Base-by-base conservation (phyloP, 2,888 invertebrate genomes). In the Nephrocerus scutellatus region DNA sequence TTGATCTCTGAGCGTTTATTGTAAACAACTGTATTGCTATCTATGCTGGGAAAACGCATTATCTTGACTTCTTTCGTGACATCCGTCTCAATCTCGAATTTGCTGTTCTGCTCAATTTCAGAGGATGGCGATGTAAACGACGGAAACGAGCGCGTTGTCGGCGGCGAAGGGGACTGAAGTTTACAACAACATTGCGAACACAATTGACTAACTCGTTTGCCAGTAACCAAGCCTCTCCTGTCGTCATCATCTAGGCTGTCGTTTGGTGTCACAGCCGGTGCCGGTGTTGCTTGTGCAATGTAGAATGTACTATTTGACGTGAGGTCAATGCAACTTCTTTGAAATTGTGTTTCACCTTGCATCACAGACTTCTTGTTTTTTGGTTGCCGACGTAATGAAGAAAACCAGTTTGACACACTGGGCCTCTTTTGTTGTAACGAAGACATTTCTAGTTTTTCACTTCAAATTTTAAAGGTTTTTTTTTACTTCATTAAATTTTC, bases 331-430 rank as follows among this genome's bases (percentile, higher is more conserved):
- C 69, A 69, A 52, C 69, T 69, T 38, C 66, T 59, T 47, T 68
- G 68, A 46, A 66, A 41, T 40, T 62, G 59, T 46, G 66, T 66
- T 37, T 49, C 47, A 36, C 41, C 41, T 30, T 44, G 39, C 21
- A 48, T 43, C 34, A 49, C 39, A 18, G 52, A 47, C 49, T 56
- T 60, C 51, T 63, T 68, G 33, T 49, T 55, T 50, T 68, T 69
- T 8, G 66, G 63, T 49, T 66, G 70, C 5, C 85, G 76, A 54
- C 84, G 77, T 60, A 86, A 64, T 47, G 86, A 86, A 49, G 81
- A 82, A 68, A 86, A 86, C 86, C 86, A 87, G 66, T 80, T 83
- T 52, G 80, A 76, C 44, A 84, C 79, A 52, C 80, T 80, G 54
- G 79, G 78, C 48, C 79, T 77, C 53, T 79, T 75, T 62, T 79